Evolutionary conservation across 2,113 vertebrate genomes (phyloP), one percentile per base, ranked within the genome.

Genomic region (Notothenia rossii): DNA sequence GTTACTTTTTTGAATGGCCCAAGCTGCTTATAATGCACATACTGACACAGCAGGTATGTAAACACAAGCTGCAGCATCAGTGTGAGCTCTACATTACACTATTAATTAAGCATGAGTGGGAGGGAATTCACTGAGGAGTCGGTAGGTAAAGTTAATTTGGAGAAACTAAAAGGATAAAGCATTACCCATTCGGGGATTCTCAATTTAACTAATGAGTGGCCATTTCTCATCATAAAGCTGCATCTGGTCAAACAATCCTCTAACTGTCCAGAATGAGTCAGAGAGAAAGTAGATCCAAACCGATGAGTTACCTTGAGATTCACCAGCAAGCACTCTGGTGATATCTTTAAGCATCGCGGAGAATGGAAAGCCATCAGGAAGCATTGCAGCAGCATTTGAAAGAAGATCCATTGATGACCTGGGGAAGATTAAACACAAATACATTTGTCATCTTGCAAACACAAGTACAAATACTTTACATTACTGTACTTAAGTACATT

Each of bases 241-340:
- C 46, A 56, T 46, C 70, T 51, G 50, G 51, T 64, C 43, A 63
- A 77, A 53, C 6, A 72, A 59, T 59, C 55, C 55, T 53, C 14
- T 49, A 60, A 70, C 22, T 48, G 45, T 77, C 78, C 49, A 43
- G 36, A 61, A 7, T 50, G 25, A 56, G 46, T 62, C 29, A 66
- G 66, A 67, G 13, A 80, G 12, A 56, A 6, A 8, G 40, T 25
- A 75, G 45, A 68, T 55, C 56, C 43, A 48, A 68, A 86, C 18
- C 4, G 11, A 63, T 59, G 18, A 53, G 77, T 83, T 94, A 96
- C 95, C 94, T 93, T 81, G 83, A 71, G 88, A 77, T 76, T 94
- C 92, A 12, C 8, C 78, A 46, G 91, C 89, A 55, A 95, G 76
- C 14, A 36, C 74, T 72, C 5, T 74, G 58, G 82, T 82, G 56